These are phyloP conservation scores for Acanthisitta chloris DNA, from an alignment of 2,113 vertebrate species.

Conservation along the genomic window DNA sequence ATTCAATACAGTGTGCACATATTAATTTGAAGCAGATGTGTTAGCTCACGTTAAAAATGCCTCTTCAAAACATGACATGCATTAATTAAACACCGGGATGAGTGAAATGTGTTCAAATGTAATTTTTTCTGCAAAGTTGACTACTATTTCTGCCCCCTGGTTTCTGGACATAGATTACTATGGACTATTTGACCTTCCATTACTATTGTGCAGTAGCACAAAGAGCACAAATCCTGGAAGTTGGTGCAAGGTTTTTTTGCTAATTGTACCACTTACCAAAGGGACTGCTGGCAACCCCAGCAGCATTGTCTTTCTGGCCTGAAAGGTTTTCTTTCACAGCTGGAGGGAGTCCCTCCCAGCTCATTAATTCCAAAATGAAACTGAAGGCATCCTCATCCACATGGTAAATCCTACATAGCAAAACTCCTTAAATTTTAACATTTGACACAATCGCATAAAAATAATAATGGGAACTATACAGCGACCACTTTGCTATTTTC, in stretches of 20 bases:
- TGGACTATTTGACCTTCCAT: background rate
- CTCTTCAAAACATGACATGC: fast-evolving
- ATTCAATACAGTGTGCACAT: fast-evolving
- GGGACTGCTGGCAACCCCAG: background rate
- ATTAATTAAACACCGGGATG: background rate
- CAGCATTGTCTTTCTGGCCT: fast-evolving
- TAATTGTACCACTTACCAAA: background rate
- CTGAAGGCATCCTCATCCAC: background rate
- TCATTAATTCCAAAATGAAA: background rate
- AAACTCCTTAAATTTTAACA: background rate
- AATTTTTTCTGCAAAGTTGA: background rate
- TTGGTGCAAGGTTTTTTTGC: fast-evolving
- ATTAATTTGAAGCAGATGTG: fast-evolving
- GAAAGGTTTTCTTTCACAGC: background rate
- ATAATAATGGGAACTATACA: background rate
- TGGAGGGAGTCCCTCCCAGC: background rate
- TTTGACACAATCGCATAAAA: background rate
- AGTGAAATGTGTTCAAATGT: background rate
- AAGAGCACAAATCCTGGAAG: background rate
- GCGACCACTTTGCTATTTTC: background rate
- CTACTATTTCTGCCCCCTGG: background rate
- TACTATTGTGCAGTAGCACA: background rate
- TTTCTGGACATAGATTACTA: background rate
- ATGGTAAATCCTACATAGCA: background rate
- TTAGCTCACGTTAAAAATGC: background rate